phyloP scores from a whole-genome alignment of 2,797 vertebrate species.

The Pitangus sulphuratus region DNA sequence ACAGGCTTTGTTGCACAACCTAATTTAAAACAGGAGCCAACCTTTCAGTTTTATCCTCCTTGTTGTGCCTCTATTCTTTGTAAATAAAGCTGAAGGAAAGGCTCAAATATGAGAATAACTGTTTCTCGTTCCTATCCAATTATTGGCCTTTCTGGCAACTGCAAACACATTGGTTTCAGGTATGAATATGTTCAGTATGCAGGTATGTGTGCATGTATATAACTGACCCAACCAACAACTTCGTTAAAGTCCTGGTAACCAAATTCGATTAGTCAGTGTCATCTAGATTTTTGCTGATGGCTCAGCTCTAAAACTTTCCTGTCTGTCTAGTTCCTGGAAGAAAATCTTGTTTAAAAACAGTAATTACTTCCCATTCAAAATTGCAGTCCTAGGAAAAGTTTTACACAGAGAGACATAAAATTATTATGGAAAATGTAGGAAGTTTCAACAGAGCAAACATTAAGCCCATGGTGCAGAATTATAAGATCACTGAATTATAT shows the following conservation, averaged over 20 bases:
- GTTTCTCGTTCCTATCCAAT: not conserved
- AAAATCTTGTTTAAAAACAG: not conserved
- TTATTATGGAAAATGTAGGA: not conserved
- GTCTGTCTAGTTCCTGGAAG: not conserved
- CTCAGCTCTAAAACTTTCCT: not conserved
- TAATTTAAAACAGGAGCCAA: not conserved
- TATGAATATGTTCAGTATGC: fast-evolving
- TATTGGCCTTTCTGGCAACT: not conserved
- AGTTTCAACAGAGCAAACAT: not conserved
- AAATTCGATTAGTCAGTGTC: not conserved
- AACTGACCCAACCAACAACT: not conserved
- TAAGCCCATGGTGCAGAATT: not conserved
- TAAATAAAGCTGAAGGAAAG: not conserved
- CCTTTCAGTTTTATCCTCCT: not conserved
- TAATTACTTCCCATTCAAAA: not conserved
- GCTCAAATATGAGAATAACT: not conserved
- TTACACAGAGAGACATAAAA: fast-evolving
- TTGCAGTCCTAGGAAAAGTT: not conserved
- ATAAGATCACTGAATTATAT: not conserved
- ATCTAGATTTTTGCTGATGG: not conserved
- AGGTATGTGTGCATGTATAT: not conserved
- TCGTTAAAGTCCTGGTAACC: not conserved
- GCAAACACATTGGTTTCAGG: not conserved
- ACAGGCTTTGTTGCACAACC: not conserved
- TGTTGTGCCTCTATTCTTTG: not conserved